phyloP scores from a whole-genome alignment of 2,113 vertebrate genomes.

The Malaclemys terrapin region DNA sequence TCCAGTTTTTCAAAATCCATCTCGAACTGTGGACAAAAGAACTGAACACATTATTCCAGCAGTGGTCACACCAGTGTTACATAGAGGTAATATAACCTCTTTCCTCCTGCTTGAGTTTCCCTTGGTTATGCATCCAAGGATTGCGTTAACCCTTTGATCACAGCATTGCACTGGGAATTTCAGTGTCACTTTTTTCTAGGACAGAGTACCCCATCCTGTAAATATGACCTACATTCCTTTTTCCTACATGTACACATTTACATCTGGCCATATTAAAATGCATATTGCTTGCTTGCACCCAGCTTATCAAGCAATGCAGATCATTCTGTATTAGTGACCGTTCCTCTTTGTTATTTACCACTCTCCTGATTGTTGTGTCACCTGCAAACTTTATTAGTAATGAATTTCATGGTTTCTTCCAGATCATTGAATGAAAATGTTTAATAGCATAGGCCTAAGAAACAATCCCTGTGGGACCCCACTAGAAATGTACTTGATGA shows the following conservation, averaged over 20 bases:
- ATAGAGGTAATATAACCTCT: too few species aligned
- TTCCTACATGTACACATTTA: neutral
- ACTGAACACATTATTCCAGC: neutral
- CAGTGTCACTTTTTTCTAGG: too few species aligned
- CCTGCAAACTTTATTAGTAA: neutral
- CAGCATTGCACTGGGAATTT: too few species aligned
- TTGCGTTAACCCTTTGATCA: too few species aligned
- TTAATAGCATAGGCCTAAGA: neutral
- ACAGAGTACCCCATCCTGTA: neutral
- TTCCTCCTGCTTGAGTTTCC: too few species aligned
- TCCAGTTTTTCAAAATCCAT: neutral
- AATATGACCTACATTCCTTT: neutral
- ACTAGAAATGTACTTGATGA: neutral
- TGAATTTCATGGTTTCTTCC: neutral
- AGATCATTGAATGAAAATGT: neutral
- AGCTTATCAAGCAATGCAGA: neutral
- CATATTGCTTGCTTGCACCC: neutral
- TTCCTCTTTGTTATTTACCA: neutral
- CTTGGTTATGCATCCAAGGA: too few species aligned
- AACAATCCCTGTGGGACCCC: neutral
- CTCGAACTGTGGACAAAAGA: neutral
- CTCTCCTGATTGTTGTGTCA: neutral
- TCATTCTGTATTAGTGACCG: neutral
- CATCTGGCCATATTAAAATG: neutral
- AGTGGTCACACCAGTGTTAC: neutral